Percentiles rank a stretch among this genome's conserved stretches.
These are phyloP conservation scores for Listrodromus nycthemerus DNA, from an alignment of 2,888 invertebrate genomes.

Conservation along the genomic window DNA sequence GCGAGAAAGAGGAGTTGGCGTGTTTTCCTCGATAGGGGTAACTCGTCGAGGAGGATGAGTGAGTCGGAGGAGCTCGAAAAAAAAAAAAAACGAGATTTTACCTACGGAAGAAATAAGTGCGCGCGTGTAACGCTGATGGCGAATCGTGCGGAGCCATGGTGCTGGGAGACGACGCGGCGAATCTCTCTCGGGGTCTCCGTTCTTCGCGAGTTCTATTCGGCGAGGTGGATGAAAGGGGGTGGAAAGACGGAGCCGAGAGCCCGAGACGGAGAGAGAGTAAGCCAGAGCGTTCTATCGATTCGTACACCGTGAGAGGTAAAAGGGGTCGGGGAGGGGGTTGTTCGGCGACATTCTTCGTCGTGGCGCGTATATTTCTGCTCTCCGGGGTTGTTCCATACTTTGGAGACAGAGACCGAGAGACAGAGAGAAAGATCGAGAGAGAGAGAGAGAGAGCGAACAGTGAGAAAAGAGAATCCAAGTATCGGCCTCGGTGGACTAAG, in stretches of 20 bases:
- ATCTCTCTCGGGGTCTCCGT: conserved; percentile 55
- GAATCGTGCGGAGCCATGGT: conserved; percentile 75
- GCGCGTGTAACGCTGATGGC: conserved; percentile 82
- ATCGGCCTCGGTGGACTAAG: conserved; percentile 71
- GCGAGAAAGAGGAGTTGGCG: conserved; percentile 62
- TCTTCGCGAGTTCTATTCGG: conserved; percentile 66
- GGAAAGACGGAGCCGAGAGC: conserved; percentile 49
- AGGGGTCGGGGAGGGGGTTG: conserved; percentile 69
- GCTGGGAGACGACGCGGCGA: conserved; percentile 58
- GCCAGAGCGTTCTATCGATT: conserved; percentile 62
- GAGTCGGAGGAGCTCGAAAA: conserved; percentile 53
- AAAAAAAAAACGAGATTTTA: conserved; percentile 71
- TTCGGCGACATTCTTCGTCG: conserved; percentile 81
- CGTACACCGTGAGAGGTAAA: conserved; percentile 62
- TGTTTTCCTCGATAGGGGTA: conserved; percentile 69
- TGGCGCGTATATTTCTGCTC: conserved; percentile 70
- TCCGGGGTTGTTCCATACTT: conserved; percentile 58
- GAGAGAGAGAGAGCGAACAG: conserved; percentile 34
- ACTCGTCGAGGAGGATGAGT: conserved; percentile 58
- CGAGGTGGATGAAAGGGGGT: conserved; percentile 69
- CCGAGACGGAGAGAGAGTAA: conserved; percentile 30
- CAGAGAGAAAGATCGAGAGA: conserved; percentile 48
- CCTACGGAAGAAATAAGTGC: conserved; percentile 82
- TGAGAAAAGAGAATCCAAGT: conserved; percentile 45
- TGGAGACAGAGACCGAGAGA: conserved; percentile 69